Base-by-base conservation (phyloP, 2,113 vertebrate species). In the Coreoperca whiteheadi region DNA sequence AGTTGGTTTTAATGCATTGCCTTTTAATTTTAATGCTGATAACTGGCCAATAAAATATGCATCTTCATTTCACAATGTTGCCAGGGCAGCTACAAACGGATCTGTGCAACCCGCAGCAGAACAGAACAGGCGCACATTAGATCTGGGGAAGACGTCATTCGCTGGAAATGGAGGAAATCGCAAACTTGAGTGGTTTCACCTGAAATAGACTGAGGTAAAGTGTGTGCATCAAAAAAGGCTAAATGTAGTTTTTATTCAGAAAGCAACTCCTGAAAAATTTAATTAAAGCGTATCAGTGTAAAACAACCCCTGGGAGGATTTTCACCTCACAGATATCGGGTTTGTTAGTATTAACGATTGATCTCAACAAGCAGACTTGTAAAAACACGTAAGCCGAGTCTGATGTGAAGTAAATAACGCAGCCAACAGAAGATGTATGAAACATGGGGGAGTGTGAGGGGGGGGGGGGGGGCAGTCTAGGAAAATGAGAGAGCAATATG, bases 401-500 rank as follows among this genome's bases (percentile, higher is more conserved):
- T 54, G 25, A 61, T 32, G 18, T 23, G 69, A 75, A 72, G 85
- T 81, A 83, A 90, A 88, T 79, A 88, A 90, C 0, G 0, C 41
- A 46, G 37, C 73, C 64, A 80, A 71, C 73, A 88, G 74, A 83
- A 81, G 68, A 73, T 46, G 74, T 61, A 25, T 63, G 77, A 74
- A 81, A 63, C 78, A 65, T 4, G 39, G 25, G 18, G 70, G 57
- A n/a, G n/a, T n/a, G 81, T 18, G 77, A 8, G 85, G 54, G 81
- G 20, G 23, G 23, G 34, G 61, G 34, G 2, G 50, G 28, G 79
- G 57, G 59, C 34, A 68, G 70, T 83, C 75, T 77, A 80, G 74
- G 88, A 89, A 87, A 90, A 88, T 84, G 83, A 74, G 84, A 89
- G 87, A 77, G 83, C 88, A 88, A 90, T 91, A 90, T 94, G 93